Evolutionary conservation across 2,888 invertebrate species (phyloP).

Genomic region (Philaethria dido): DNA sequence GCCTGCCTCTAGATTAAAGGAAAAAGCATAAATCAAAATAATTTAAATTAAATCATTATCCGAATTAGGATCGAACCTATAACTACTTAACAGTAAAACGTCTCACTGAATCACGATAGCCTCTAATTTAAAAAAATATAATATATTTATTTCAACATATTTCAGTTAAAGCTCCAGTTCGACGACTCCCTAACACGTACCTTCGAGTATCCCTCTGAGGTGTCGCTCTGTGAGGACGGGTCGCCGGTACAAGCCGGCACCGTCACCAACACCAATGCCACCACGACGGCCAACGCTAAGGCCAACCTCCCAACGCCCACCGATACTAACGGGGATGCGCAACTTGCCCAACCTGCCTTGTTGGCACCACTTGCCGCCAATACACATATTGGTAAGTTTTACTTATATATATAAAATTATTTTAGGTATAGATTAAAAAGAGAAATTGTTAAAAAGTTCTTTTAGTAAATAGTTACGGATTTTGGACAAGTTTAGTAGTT

Average conservation of each 20-base stretch:
- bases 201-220: slow-evolving; percentile 97
- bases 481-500: too few species aligned
- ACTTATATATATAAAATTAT: not conserved
- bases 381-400: slow-evolving; percentile 65
- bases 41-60: too few species aligned
- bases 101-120: too few species aligned
- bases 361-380: slow-evolving; percentile 62
- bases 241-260: slow-evolving; percentile 43
- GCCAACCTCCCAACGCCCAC: slow-evolving; percentile 37
- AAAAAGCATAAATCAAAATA: too few species aligned
- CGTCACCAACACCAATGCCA: slow-evolving; percentile 30
- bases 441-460: too few species aligned
- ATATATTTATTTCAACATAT: slow-evolving; percentile 42
- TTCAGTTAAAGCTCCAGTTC: slow-evolving; percentile 94
- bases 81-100: too few species aligned
- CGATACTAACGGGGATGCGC: slow-evolving; percentile 36
- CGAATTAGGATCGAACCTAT: too few species aligned
- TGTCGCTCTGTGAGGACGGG: slow-evolving; percentile 88
- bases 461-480: too few species aligned
- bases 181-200: slow-evolving; percentile 94
- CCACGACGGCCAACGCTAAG: slow-evolving; percentile 8
- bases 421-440: too few species aligned
- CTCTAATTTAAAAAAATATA: too few species aligned
- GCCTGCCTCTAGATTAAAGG: too few species aligned
- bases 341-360: slow-evolving; percentile 42